Evolutionary conservation across 35 echinoderm and acorn worm genomes (phyloP), one percentile per base, ranked within the genome.

Genomic region (Hemicentrotus pulcherrimus): DNA sequence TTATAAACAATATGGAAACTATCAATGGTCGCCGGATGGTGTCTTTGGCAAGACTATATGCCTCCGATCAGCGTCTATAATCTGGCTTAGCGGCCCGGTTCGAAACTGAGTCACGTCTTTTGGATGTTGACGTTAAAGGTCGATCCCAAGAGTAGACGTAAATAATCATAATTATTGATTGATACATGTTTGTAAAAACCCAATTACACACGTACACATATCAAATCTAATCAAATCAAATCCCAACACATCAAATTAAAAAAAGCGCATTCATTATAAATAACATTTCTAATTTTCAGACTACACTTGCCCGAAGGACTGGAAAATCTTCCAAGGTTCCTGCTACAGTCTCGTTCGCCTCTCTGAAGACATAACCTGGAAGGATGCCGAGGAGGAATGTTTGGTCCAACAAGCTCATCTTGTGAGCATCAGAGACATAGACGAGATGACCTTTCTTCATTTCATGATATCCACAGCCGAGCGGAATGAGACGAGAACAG

Each of bases 401-500:
- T 52, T 52, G 45, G 16, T 5, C 45, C 4, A 31, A 14, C 46
- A 47, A 32, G 46, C n/a, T 13, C 91, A 93, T 58, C 91, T 93
- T 2, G 91, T 93, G 4, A 93, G 91, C 91, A 93, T 93, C 48
- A 47, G 91, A 11, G 91, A 93, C 30, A 9, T 22, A 0, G 48
- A 58, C 19, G 91, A 93, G 30, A 93, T 58, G 48, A 93, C 47
- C 13, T 93, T 93, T 47, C 46, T 93, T 58, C 48, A 93, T 58
- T 93, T 46, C 48, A 93, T 93, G 91, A 31, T 93, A 47, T 93
- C 91, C 14, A 24, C 91, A 32, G 24, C 12, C n/a, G 9, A 58
- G 91, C 5, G 16, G 46, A 93, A 47, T 93, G 3, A 13, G 4
- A 31, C 45, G 5, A 9, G 30, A 58, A 93, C 31, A 93, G 4